A percentile compares a stretch with the other conserved stretches of the same genome.
Evolutionary conservation across 2,888 invertebrate genomes (phyloP).

Genomic region (Schrankia costaestrigalis): DNA sequence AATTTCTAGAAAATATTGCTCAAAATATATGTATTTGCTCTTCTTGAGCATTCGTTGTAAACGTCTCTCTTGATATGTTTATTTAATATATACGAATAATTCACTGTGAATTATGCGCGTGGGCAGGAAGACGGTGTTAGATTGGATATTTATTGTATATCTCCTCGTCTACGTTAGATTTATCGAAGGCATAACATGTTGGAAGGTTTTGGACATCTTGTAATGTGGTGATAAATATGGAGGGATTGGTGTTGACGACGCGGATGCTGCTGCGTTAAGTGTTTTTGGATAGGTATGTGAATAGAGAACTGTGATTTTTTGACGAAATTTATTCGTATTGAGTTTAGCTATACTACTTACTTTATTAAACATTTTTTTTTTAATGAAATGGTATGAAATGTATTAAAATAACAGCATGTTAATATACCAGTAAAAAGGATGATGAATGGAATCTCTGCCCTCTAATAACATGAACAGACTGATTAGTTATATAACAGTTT

Average conservation of each 20-base stretch:
- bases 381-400: too few species aligned
- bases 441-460: too few species aligned
- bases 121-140: slow-evolving; percentile 74
- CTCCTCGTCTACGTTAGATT: slow-evolving; percentile 68
- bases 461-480: too few species aligned
- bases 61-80: slow-evolving; percentile 72
- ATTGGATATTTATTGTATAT: slow-evolving; percentile 73
- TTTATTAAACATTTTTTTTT: too few species aligned
- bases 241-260: slow-evolving; percentile 23
- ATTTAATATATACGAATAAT: slow-evolving; percentile 76
- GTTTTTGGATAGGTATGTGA: too few species aligned
- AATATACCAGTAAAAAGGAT: too few species aligned
- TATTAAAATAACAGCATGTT: too few species aligned
- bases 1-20: slow-evolving; percentile 43
- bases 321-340: too few species aligned
- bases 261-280: slow-evolving; percentile 21
- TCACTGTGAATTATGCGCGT: slow-evolving; percentile 72
- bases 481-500: too few species aligned
- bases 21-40: slow-evolving; percentile 62
- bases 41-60: slow-evolving; percentile 63
- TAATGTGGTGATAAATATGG: slow-evolving; percentile 32
- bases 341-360: too few species aligned
- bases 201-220: slow-evolving; percentile 19
- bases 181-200: slow-evolving; percentile 46
- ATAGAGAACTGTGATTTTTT: too few species aligned